Base-by-base conservation (phyloP, 2,888 invertebrate species). In the Amblyjoppa proteus region DNA sequence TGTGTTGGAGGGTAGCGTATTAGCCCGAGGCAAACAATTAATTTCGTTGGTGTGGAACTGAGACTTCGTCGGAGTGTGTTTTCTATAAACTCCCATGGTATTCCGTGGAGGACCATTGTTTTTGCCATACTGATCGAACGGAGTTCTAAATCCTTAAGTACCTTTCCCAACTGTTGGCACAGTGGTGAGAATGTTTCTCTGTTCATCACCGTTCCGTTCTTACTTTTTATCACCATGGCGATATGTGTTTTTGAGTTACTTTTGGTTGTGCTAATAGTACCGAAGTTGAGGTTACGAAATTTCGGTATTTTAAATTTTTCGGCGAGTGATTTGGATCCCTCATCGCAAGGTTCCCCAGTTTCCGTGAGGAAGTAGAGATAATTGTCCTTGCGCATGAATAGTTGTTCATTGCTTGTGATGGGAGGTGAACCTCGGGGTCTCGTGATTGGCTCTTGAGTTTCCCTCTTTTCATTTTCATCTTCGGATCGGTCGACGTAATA, bases 401-500 rank as follows among this genome's bases (percentile, higher is more conserved):
- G 7, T 3, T 56, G 25, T 9, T 56, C 56, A 0, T 56, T 56
- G 25, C 58, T 58, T 7, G 58, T 58, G 4, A 58, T 28, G 11
- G 41, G 41, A 4, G 25, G 58, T 0, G 28, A 25, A 11, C 25
- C 28, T 4, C 25, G 11, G 3, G 20, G 9, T 7, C 13, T 1
- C 9, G 25, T 11, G 6, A 13, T 1, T 11, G 13, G 2, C 3
- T 9, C 9, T 9, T 7, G 25, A 5, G 2, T 28, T 0, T 28
- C 7, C 28, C 31, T 20, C 9, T 38, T 11, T 34, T 34, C 56
- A 1, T 1, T 1, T 4, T 71, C 71, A 2, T 7, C 13, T 2
- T 71, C 53, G 3, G 56, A 56, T 56, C 56, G n/a, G 9, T 71
- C 71, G 53, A 71, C 16, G n/a, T 53, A 20, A 1, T 71, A 71